phyloP scores from a whole-genome alignment of 2,113 vertebrate genomes.

The Pluvianellus socialis region DNA sequence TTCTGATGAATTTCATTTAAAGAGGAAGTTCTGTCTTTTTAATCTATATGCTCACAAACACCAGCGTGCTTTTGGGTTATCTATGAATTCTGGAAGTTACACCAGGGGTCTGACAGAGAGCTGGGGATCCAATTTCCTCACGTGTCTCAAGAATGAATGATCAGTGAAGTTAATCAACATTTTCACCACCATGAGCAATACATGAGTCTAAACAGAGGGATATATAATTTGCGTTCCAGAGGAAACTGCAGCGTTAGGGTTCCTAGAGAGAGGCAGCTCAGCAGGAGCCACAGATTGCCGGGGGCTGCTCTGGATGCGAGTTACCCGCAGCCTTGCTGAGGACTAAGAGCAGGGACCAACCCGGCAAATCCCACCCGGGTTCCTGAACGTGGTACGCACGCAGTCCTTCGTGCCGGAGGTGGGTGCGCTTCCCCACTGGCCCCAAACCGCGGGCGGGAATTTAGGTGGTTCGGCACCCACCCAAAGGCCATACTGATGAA shows the following conservation, averaged over 20 bases:
- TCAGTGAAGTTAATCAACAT: slow-evolving; percentile 73
- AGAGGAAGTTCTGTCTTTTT: slow-evolving; percentile 65
- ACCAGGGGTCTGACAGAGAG: slow-evolving; percentile 60
- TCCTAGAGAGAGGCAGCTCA: slow-evolving; percentile 19
- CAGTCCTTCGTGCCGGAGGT: background rate
- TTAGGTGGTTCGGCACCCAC: background rate
- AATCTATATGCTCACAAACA: slow-evolving; percentile 63
- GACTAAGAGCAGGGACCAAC: background rate
- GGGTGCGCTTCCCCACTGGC: background rate
- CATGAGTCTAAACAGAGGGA: slow-evolving; percentile 48
- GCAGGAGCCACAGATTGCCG: background rate
- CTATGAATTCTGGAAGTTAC: slow-evolving; percentile 64
- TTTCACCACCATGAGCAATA: slow-evolving; percentile 64
- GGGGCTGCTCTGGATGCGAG: background rate
- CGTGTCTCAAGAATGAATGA: slow-evolving; percentile 68
- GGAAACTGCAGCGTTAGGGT: background rate
- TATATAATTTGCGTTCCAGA: slow-evolving; percentile 35
- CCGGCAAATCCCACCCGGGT: rapidly evolving
- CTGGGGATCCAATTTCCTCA: slow-evolving; percentile 73
- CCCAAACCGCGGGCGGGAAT: background rate
- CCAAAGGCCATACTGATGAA: background rate
- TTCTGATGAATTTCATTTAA: slow-evolving; percentile 65
- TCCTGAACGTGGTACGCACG: background rate
- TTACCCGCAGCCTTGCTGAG: background rate
- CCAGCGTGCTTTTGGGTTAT: slow-evolving; percentile 61